These are phyloP conservation scores for Mastacembelus armatus DNA, from an alignment of 2,797 vertebrate species.

Conservation along the genomic window DNA sequence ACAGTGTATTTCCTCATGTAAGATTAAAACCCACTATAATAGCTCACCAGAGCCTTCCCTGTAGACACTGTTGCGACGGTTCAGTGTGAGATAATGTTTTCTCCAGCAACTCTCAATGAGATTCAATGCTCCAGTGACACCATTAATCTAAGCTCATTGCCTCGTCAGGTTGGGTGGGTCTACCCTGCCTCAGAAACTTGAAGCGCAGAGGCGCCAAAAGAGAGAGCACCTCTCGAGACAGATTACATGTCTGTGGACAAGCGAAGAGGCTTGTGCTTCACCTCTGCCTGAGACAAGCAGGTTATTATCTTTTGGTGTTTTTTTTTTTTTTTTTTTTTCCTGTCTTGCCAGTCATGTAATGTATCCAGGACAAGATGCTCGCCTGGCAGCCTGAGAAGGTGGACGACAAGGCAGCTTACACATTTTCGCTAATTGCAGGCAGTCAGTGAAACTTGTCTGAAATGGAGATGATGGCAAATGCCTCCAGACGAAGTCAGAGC, in stretches of 20 bases:
- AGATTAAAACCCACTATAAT: conserved; percentile 69
- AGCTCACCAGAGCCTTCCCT: conserved; percentile 60
- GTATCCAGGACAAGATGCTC: conserved; percentile 61
- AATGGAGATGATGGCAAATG: conserved; percentile 66
- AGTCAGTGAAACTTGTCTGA: conserved; percentile 67
- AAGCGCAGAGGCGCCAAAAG: conserved; percentile 58
- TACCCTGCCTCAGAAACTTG: conserved; percentile 51
- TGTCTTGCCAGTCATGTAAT: conserved; percentile 64
- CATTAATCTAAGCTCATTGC: conserved; percentile 75
- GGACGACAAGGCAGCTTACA: conserved; percentile 70
- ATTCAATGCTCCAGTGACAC: conserved; percentile 72
- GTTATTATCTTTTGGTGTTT: conserved; percentile 62
- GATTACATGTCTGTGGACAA: conserved; percentile 77
- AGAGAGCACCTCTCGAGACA: conserved; percentile 72
- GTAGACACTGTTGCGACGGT: conserved; percentile 53
- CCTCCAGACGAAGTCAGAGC: conserved; percentile 72
- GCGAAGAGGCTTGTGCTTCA: conserved; percentile 65
- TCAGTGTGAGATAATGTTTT: conserved; percentile 79
- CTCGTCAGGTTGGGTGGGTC: conserved; percentile 69
- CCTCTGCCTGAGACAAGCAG: conserved; percentile 62
- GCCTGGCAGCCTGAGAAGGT: conserved; percentile 67
- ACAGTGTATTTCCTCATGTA: conserved; percentile 54
- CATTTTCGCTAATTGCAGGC: conserved; percentile 72
- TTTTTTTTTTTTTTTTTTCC: not conserved
- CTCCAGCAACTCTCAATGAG: conserved; percentile 74